Conservation (phyloP, 2,113 vertebrate genomes). For the Perca flavescens region DNA sequence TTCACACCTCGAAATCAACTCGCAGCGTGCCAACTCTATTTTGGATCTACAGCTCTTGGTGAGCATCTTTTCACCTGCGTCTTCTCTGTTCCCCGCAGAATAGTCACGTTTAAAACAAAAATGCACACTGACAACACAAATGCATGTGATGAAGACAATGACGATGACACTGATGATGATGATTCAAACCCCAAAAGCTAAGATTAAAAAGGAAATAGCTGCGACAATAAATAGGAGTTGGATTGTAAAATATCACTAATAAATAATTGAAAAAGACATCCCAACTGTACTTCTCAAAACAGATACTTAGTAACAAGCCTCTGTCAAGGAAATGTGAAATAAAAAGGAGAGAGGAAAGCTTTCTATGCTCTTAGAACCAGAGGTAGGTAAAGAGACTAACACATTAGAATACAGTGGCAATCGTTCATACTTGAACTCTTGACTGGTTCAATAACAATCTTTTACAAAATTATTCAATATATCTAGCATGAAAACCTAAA, state of each 20-base stretch:
- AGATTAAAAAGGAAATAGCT: slow-evolving; percentile 29
- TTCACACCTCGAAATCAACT: slow-evolving; percentile 58
- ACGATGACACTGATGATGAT: slow-evolving; percentile 50
- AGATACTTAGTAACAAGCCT: slow-evolving; percentile 21
- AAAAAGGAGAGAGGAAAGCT: slow-evolving; percentile 35
- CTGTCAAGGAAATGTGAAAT: background rate
- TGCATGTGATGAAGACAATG: slow-evolving; percentile 26
- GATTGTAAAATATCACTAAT: slow-evolving; percentile 64
- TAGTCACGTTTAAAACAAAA: slow-evolving; percentile 28
- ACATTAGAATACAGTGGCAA: slow-evolving; percentile 42
- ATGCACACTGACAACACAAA: slow-evolving; percentile 31
- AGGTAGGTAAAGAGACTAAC: slow-evolving; percentile 77
- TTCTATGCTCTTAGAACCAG: slow-evolving; percentile 72
- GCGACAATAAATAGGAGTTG: slow-evolving; percentile 76
- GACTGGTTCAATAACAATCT: slow-evolving; percentile 40
- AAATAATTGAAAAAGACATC: slow-evolving; percentile 67
- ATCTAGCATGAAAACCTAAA: slow-evolving; percentile 41
- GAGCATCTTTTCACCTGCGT: slow-evolving; percentile 22
- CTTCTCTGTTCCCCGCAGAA: slow-evolving; percentile 40
- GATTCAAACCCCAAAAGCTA: slow-evolving; percentile 34
- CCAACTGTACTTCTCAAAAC: slow-evolving; percentile 32
- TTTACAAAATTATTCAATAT: slow-evolving; percentile 63
- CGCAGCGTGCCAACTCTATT: slow-evolving; percentile 43
- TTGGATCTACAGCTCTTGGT: slow-evolving; percentile 61
- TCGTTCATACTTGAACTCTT: slow-evolving; percentile 37